These are phyloP conservation scores for Subanguina moxae DNA, from an alignment of 1,140 invertebrate genomes.

Conservation along the genomic window DNA sequence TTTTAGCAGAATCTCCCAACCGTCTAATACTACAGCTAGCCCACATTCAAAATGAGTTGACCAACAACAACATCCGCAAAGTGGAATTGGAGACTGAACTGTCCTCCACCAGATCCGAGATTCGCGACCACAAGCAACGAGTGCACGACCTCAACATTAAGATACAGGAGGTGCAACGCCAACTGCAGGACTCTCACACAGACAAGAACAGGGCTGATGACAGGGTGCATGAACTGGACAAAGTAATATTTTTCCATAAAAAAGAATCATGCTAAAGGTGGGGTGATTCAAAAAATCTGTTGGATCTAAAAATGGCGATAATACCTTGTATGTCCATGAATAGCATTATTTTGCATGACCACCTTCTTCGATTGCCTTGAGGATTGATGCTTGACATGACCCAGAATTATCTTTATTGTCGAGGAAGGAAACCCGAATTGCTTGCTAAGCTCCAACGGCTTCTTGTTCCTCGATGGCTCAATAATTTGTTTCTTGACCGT, in stretches of 20 bases:
- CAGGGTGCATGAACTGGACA: slow-evolving; percentile 50
- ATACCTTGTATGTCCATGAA: too few relatives aligned
- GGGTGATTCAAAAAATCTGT: too few relatives aligned
- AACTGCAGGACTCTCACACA: slow-evolving; percentile 50
- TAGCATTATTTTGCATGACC: too few relatives aligned
- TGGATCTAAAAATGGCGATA: too few relatives aligned
- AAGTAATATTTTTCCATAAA: slow-evolving; percentile 32
- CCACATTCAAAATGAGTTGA: slow-evolving; percentile 53
- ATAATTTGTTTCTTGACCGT: too few relatives aligned
- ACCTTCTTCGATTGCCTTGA: too few relatives aligned
- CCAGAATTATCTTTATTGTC: too few relatives aligned
- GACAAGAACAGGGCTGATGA: slow-evolving; percentile 58
- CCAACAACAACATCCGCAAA: slow-evolving; percentile 41
- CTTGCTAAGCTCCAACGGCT: too few relatives aligned
- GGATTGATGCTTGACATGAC: too few relatives aligned
- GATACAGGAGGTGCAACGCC: slow-evolving; percentile 52
- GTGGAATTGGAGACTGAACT: slow-evolving; percentile 52
- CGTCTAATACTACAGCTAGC: slow-evolving; percentile 35
- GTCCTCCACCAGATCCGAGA: slow-evolving; percentile 44
- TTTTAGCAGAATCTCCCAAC: too few relatives aligned
- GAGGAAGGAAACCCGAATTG: too few relatives aligned
- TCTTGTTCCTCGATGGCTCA: too few relatives aligned
- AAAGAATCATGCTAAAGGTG: slow-evolving; percentile 20
- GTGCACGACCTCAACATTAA: slow-evolving; percentile 49
- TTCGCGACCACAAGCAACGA: slow-evolving; percentile 56